Base-by-base conservation (phyloP, 35 echinoderm and acorn worm genomes). In the Apostichopus japonicus region DNA sequence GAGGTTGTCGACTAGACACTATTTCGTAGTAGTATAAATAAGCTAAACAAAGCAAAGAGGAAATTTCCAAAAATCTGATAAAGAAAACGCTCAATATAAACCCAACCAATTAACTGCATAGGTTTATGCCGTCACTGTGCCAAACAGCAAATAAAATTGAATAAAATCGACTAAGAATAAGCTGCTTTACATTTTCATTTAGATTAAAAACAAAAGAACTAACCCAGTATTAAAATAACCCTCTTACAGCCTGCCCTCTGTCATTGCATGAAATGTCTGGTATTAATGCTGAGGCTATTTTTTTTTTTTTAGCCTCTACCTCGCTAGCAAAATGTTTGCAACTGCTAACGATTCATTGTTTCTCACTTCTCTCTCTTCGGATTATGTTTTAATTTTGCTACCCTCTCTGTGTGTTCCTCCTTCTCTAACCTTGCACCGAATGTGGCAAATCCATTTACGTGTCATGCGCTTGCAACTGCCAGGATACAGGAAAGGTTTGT, bases 381-480 rank as follows among this genome's bases (percentile, higher is more conserved):
- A 6, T 16, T 21, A 19, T 21, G 71, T 15, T 75, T 75, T 75
- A 5, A 16, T 72, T 75, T 73, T 73, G 70, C 70, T 16, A 16
- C 70, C 70, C 70, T 22, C 70, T 22, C 11, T 73, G 57, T 73
- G 70, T 73, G 70, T 73, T 22, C 70, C 70, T 73, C 21, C 70
- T 73, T 73, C 70, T 17, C 70, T 73, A 73, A 73, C 70, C 70
- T 73, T 73, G 70, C 70, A 73, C n/a, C 70, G 70, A 73, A 73
- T 73, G 70, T 16, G 70, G 70, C 70, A 73, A 13, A 16, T 22
- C n/a, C 5, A 6, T 19, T 73, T 73, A 73, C 70, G 70, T 73
- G 70, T 73, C 70, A 73, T 75, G 71, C 22, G 71, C 71, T 75
- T 75, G 71, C 71, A 75, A 75, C 71, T 6, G 71, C 6, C 71